These are phyloP conservation scores for Monomorium pharaonis DNA, from an alignment of 1,140 invertebrate species.

Conservation along the genomic window DNA sequence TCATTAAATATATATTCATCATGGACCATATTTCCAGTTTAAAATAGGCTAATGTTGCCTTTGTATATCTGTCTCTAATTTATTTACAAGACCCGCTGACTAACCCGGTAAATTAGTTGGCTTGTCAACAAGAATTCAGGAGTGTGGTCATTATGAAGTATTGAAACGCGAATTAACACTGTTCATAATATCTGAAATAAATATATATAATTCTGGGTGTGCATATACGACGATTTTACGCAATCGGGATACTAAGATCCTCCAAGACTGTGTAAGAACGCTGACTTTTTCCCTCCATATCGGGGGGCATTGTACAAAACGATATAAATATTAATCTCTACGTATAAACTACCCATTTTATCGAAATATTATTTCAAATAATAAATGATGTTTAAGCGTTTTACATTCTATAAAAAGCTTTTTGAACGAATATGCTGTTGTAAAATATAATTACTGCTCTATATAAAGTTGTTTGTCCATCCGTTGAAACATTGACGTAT, in stretches of 20 bases:
- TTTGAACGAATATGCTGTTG: not conserved
- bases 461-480: slow-evolving; percentile 38
- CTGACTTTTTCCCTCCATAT: slow-evolving; percentile 15
- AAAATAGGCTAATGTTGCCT: not conserved
- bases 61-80: not conserved
- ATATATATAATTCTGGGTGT: not conserved
- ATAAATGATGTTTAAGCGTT: not conserved
- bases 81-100: not conserved
- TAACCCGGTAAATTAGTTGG: not conserved
- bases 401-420: slow-evolving; percentile 6
- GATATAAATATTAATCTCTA: not conserved
- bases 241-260: slow-evolving; percentile 36
- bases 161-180: slow-evolving; percentile 25
- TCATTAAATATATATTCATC: not conserved
- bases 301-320: not conserved
- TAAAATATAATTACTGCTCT: slow-evolving; percentile 24
- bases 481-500: slow-evolving; percentile 10
- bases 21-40: not conserved
- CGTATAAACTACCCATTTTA: not conserved
- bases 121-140: not conserved
- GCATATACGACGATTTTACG: not conserved
- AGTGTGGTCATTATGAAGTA: not conserved
- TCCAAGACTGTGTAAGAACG: slow-evolving; percentile 13
- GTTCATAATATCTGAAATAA: not conserved
- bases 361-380: not conserved